Conservation (phyloP, 2,888 invertebrate genomes). For the Unio delphinus region DNA sequence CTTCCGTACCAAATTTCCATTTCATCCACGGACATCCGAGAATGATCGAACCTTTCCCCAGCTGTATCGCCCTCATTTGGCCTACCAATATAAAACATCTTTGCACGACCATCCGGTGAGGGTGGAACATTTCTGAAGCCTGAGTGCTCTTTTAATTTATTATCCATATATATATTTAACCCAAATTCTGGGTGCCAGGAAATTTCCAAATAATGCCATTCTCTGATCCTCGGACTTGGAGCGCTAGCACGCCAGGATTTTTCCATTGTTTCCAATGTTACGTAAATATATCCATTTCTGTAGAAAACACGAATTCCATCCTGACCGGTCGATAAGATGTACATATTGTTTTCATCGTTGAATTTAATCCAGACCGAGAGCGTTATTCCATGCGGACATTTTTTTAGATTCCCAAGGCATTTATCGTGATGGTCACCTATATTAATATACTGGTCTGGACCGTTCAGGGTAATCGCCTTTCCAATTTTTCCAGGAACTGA, state of each 20-base stretch:
- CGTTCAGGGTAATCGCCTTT: constrained; percentile 60
- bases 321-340: constrained; percentile 57
- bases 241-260: constrained; percentile 46
- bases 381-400: constrained; percentile 62
- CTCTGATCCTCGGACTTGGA: constrained; percentile 35
- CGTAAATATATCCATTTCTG: constrained; percentile 50
- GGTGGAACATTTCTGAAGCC: constrained; percentile 15
- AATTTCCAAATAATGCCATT: constrained; percentile 67
- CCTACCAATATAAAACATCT: constrained; percentile 51
- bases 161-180: constrained; percentile 54
- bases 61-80: constrained; percentile 53
- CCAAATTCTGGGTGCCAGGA: constrained; percentile 63
- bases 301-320: constrained; percentile 62
- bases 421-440: constrained; percentile 50
- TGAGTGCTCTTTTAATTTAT: constrained; percentile 37
- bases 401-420: constrained; percentile 64
- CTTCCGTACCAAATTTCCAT: constrained; percentile 63
- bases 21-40: constrained; percentile 56
- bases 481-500: constrained; percentile 58
- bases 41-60: constrained; percentile 39
- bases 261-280: constrained; percentile 39
- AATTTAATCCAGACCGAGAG: constrained; percentile 64
- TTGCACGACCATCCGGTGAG: constrained; percentile 14
- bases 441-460: constrained; percentile 63
- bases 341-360: constrained; percentile 56